Evolutionary conservation across 1,140 invertebrate species (phyloP), one percentile per base, ranked within the genome.

Genomic region (Drosophila nasuta): DNA sequence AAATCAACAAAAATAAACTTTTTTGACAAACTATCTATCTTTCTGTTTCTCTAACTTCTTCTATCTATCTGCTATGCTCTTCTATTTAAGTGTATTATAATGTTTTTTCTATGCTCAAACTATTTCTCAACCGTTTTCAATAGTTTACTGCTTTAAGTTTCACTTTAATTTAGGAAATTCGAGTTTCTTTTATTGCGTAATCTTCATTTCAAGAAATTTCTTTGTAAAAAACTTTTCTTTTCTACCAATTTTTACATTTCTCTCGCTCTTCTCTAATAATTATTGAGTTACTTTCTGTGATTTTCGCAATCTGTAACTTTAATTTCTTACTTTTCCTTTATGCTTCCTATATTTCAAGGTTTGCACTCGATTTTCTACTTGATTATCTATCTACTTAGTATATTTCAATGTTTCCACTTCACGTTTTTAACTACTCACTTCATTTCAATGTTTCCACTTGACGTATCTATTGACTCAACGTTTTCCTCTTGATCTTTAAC

Each of bases 1-100:
- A 58, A 5, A 51, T 51, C 25, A 67, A 58, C 62, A 69, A 74
- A 78, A 82, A 82, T 82, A 81, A 81, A 77, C 58, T 68, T 62
- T 75, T 68, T 79, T 68, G 56, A 73, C 51, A 73, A 75, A 48
- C 48, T 60, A 25, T 59, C 7, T 17, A 25, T 59, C 7, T 17
- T 38, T 46, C 33, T 56, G 17, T 28, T 65, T 49, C 43, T 65
- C 2, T 7, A 33, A 45, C 30, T 48, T 46, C 20, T 57, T 25
- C 10, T 48, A 46, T 41, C 45, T 67, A n/a, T 49, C 28, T 52
- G 15, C 17, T 41, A 13, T 30, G n/a, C 28, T 52, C 1, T 30
- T 13, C 51, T 41, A 41, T 41, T 38, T 41, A 25, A 25, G 13
- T 41, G 3, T 38, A 17, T 3, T 41, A 41, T 25, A 20, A 43